A percentile compares a stretch with the other conserved stretches of the same genome.
Evolutionary conservation across 2,888 invertebrate species (phyloP).

Genomic region (Thyatira batis): DNA sequence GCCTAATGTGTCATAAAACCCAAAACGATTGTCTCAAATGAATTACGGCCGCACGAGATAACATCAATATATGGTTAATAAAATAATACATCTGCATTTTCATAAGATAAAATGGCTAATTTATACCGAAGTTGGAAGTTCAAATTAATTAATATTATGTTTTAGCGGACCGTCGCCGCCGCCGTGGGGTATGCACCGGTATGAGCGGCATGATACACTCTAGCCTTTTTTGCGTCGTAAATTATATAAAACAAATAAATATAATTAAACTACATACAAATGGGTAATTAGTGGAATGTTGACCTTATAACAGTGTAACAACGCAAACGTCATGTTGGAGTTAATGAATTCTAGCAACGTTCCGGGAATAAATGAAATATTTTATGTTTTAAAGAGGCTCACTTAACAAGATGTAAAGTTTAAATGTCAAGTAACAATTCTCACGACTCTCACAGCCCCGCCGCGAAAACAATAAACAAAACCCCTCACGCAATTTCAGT

Average conservation of each 20-base stretch:
- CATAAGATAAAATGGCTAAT: conserved; percentile 29
- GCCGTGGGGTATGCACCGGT: not conserved
- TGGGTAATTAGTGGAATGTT: not conserved
- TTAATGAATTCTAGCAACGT: conserved; percentile 19
- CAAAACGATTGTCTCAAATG: conserved; percentile 68
- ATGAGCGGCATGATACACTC: not conserved
- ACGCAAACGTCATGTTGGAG: not conserved
- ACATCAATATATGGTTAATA: conserved; percentile 50
- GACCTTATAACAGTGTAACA: not conserved
- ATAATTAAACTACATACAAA: not conserved
- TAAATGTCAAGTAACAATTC: conserved; percentile 55
- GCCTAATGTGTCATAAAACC: conserved; percentile 77
- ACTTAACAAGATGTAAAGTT: conserved; percentile 30
- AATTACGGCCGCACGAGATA: conserved; percentile 51
- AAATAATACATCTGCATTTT: conserved; percentile 34
- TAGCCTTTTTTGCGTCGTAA: not conserved
- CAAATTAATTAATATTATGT: not conserved
- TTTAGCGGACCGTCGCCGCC: not conserved
- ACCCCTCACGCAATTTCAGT: conserved; percentile 45
- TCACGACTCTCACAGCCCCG: conserved; percentile 71
- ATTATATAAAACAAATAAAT: not conserved
- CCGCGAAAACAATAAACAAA: conserved; percentile 53
- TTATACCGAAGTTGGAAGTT: conserved; percentile 13
- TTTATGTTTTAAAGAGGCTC: conserved; percentile 22
- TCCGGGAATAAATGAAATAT: conserved; percentile 18